Evolutionary conservation across 2,888 invertebrate genomes (phyloP), one percentile per base, ranked within the genome.

Genomic region (Byasa hedistus): DNA sequence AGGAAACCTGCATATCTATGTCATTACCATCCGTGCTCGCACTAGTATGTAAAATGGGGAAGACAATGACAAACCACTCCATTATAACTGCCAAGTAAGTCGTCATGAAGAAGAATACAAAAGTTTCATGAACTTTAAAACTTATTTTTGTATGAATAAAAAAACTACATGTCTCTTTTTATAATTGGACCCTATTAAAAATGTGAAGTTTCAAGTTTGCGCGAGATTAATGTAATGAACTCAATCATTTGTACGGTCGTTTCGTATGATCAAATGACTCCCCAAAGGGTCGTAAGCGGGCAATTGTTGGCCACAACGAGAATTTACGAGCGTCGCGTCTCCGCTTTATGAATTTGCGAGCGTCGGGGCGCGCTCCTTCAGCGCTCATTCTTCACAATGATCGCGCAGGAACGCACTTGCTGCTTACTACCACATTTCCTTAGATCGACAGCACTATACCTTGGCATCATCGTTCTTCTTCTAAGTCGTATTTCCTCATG

Each of bases 311-410:
- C 64, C 69, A 56, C 81, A 84, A 81, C 80, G 73, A 77, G 78
- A 82, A 86, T 84, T 85, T 82, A 86, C 78, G 79, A 72, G 70
- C 72, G 71, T 69, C 76, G 70, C 72, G 71, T 69, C 32, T 32
- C 76, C 73, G 79, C 75, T 80, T 82, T 78, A 89, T 88, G 87
- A 87, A 85, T 88, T 84, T 84, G 90, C 88, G 87, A 85, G 81
- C 78, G 69, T 60, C 70, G 71, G 75, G 69, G 71, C 71, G 72
- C 36, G 68, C 70, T 78, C 79, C 88, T 88, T 82, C 86, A 86
- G 87, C 73, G 71, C 71, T 77, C 77, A 88, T 91, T 87, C 85
- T 86, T 83, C 73, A 76, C 77, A 75, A 82, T 80, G 72, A 75
- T 69, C 70, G 60, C 69, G 52, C 67, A 23, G 59, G 59, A 24